These are phyloP conservation scores for Linnaemya vulpina DNA, from an alignment of 2,888 invertebrate genomes.

Conservation along the genomic window DNA sequence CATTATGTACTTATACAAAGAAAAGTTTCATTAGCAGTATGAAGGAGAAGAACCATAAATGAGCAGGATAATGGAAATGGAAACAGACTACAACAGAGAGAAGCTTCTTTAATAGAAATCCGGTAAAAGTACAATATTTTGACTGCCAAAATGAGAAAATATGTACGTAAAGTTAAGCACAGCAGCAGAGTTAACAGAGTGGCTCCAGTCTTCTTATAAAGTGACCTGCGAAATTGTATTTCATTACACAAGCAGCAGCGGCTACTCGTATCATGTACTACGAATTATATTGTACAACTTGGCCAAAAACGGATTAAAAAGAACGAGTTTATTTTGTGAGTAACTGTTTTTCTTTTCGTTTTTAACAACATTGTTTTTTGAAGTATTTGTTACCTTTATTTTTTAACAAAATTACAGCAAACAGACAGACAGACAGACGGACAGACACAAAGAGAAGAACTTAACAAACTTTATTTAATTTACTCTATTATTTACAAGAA, in stretches of 20 bases:
- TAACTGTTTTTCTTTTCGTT: no score
- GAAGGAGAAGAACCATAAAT: not conserved
- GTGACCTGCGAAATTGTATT: conserved; percentile 41
- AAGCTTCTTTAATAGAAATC: conserved; percentile 25
- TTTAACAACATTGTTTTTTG: conserved; percentile 23
- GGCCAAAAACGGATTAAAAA: conserved; percentile 33
- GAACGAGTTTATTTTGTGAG: conserved; percentile 32
- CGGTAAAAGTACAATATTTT: conserved; percentile 25
- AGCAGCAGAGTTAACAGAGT: conserved; percentile 7
- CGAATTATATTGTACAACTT: conserved; percentile 47
- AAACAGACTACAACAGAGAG: conserved; percentile 13
- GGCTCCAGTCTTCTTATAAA: conserved; percentile 16
- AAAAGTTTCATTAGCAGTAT: conserved; percentile 30
- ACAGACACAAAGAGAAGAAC: conserved; percentile 19
- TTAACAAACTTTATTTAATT: conserved; percentile 63
- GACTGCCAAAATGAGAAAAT: conserved; percentile 21
- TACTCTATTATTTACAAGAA: conserved; percentile 58
- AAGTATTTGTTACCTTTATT: conserved; percentile 25
- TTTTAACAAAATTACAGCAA: conserved; percentile 21
- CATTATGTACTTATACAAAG: not conserved
- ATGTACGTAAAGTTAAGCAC: conserved; percentile 9
- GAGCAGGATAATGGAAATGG: conserved; percentile 9
- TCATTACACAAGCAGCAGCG: not conserved
- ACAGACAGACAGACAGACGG: conserved; percentile 18
- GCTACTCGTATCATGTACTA: not conserved